These are phyloP conservation scores for Siniperca undulata DNA, from an alignment of 2,797 vertebrate genomes.

Conservation along the genomic window DNA sequence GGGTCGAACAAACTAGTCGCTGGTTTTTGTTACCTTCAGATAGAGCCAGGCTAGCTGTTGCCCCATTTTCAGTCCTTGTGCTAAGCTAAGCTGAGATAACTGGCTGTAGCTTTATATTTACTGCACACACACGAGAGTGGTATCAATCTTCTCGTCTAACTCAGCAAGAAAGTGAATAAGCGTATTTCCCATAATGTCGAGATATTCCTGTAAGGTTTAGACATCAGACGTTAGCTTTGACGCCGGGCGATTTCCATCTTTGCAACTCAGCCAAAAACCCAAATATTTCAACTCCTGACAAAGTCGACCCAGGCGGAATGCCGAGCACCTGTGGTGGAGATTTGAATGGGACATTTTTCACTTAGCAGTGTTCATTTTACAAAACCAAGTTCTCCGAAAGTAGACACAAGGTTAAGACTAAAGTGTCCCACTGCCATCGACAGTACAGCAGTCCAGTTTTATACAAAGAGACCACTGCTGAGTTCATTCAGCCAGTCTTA, in stretches of 20 bases:
- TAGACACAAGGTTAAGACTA: neutral
- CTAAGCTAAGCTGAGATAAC: neutral
- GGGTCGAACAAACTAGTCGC: too few relatives aligned
- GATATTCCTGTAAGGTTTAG: neutral
- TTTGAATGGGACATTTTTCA: neutral
- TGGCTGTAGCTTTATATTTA: neutral
- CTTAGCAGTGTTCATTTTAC: neutral
- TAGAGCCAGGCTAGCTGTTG: neutral
- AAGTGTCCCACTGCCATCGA: neutral
- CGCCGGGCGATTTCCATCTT: neutral
- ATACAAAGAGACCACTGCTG: neutral
- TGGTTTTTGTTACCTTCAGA: too few relatives aligned
- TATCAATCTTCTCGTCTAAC: neutral
- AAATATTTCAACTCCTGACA: neutral
- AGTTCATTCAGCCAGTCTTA: neutral
- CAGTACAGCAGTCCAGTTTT: neutral
- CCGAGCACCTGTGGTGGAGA: neutral
- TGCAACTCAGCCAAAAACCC: neutral
- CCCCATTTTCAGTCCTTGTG: neutral
- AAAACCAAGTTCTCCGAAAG: neutral
- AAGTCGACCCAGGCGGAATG: neutral
- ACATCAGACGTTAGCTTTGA: neutral
- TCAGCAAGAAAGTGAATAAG: neutral
- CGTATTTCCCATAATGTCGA: neutral
- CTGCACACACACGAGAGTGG: neutral